Evolutionary conservation across 2,888 invertebrate species (phyloP), one percentile per base, ranked within the genome.

Genomic region (Mesorhabditis sp.): DNA sequence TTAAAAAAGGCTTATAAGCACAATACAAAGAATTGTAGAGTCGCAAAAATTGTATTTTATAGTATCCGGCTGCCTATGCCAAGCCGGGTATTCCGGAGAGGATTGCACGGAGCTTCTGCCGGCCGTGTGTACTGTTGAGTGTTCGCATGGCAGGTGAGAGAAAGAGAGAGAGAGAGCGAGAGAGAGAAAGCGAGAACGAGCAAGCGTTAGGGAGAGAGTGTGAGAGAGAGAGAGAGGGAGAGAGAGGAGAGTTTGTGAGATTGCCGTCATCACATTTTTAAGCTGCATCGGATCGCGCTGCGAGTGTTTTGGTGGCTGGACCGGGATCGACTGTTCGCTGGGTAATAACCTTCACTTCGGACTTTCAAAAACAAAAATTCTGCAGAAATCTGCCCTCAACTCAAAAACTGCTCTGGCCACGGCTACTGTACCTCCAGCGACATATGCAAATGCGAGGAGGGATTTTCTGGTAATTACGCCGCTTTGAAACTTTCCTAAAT

Each of bases 361-460:
- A 50, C 7, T 50, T 50, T 50, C n/a, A 13, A n/a, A 50, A 50
- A 50, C 7, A 50, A 50, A 50, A 50, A 50, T 50, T 50, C n/a
- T 50, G 58, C n/a, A n/a, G n/a, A 50, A 50, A 50, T n/a, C 58
- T 50, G 58, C n/a, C 58, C 58, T 50, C 10, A 50, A 50, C n/a
- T 50, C 1, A 10, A n/a, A 10, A 50, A 50, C n/a, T 50, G 58
- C 58, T 50, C 58, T 10, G n/a, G n/a, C n/a, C 58, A 50, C 58
- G 58, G 58, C 58, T 50, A 50, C n/a, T 50, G 58, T n/a, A 50
- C 58, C 10, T 50, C 58, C 7, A 13, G 10, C 7, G 58, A 50
- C n/a, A 10, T 10, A 50, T 50, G 58, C 58, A 13, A 13, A 13
- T 50, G 58, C 58, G 58, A 50, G 7, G 58, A 10, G n/a, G 58